Evolutionary conservation across 2,113 vertebrate species (phyloP), one percentile per base, ranked within the genome.

Genomic region (Nestor notabilis): DNA sequence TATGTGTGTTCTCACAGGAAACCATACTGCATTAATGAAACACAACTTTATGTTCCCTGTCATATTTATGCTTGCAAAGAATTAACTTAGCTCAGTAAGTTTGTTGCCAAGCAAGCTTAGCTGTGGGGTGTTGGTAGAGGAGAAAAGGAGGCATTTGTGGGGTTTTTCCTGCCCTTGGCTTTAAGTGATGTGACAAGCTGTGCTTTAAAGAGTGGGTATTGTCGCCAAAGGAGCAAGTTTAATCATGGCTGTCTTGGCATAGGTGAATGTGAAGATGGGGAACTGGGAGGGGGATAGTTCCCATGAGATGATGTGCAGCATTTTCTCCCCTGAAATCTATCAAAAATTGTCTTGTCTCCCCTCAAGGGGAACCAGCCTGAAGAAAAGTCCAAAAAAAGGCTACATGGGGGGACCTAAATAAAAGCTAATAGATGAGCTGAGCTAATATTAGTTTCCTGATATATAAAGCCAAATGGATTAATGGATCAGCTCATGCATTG

Each of bases 401-500:
- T 94, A 90, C 66, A 65, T 18, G 35, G 69, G 61, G 72, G 79
- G 55, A 92, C 95, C 97, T 96, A 98, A 98, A 98, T 96, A 96
- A 98, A 98, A 96, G 89, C 91, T 94, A 90, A 96, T 80, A 97
- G 74, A 96, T 96, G 96, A 97, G 94, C 93, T 95, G 91, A 97
- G 96, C 91, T 98, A 98, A 98, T 98, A 98, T 97, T 98, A 98
- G 97, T 97, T 98, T 97, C 97, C 95, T 97, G 96, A 98, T 98
- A 97, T 95, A 98, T 96, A 98, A 98, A 98, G 98, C 97, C 97
- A 98, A 98, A 97, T 97, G 98, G 97, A 98, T 98, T 98, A 98
- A 97, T 97, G 96, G 95, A 97, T 97, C 95, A 97, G 95, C 96
- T 98, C 97, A 95, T 96, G 96, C 96, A 98, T 97, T 97, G 98